phyloP scores from a whole-genome alignment of 2,888 invertebrate species.

The Xanthorhoe designata region DNA sequence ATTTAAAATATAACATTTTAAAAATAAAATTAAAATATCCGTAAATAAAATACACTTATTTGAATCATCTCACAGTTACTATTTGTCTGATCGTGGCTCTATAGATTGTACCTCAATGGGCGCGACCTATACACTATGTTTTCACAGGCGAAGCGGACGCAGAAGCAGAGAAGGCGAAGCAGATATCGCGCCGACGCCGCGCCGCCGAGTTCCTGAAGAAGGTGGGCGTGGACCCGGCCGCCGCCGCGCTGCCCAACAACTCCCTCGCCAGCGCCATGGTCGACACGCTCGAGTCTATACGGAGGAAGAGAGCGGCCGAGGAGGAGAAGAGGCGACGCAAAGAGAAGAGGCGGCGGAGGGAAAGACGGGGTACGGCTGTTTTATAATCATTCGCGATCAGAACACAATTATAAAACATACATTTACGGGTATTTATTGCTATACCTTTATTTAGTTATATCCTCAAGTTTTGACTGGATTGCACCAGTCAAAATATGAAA shows the following conservation, averaged over 20 bases:
- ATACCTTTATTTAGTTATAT: too few species aligned
- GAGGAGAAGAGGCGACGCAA: conserved; percentile 69
- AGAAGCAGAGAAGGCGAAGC: conserved; percentile 80
- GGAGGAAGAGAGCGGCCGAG: conserved; percentile 73
- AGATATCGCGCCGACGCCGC: conserved; percentile 91
- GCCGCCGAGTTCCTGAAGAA: conserved; percentile 92
- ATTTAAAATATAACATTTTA: too few species aligned
- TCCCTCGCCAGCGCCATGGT: conserved; percentile 82
- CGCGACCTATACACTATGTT: too few species aligned
- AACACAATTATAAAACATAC: too few species aligned
- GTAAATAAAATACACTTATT: too few species aligned
- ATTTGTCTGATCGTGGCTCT: too few species aligned
- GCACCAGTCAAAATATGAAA: too few species aligned
- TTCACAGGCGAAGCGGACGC: conserved; percentile 55
- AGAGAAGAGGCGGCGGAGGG: conserved; percentile 68
- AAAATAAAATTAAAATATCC: too few species aligned
- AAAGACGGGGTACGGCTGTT: conserved; percentile 62
- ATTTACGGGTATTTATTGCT: too few species aligned
- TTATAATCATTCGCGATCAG: background rate
- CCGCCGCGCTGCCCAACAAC: conserved; percentile 66
- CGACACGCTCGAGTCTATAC: conserved; percentile 73
- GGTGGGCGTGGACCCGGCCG: conserved; percentile 72
- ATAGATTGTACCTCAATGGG: too few species aligned
- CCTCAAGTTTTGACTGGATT: too few species aligned
- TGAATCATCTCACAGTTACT: too few species aligned